A percentile compares a stretch with the other conserved stretches of the same genome.
These are phyloP conservation scores for Homarus americanus DNA, from an alignment of 1,140 invertebrate species.

Conservation along the genomic window DNA sequence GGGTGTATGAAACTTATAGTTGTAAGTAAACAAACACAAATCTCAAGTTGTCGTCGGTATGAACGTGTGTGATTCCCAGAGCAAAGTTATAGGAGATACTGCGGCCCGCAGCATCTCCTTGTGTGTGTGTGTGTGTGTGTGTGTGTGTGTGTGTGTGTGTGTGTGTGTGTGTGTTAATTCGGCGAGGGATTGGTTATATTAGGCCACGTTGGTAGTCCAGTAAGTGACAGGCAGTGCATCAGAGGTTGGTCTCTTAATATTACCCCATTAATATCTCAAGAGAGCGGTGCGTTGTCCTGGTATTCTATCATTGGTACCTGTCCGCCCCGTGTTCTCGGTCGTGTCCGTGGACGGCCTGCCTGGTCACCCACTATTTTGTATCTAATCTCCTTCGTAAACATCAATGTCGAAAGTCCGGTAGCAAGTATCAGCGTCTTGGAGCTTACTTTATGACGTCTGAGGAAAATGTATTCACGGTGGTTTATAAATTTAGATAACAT, in stretches of 20 bases:
- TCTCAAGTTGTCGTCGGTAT: too few species aligned
- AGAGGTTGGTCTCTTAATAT: not conserved
- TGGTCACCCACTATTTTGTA: constrained; percentile 30
- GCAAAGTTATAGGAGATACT: too few species aligned
- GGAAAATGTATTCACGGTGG: constrained; percentile 34
- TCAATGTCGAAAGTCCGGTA: constrained; percentile 62
- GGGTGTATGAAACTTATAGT: too few species aligned
- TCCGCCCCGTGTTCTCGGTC: not conserved
- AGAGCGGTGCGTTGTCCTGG: not conserved
- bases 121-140: too few species aligned
- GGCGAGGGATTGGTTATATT: too few species aligned
- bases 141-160: too few species aligned
- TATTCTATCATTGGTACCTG: constrained; percentile 54
- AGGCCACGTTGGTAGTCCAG: too few species aligned
- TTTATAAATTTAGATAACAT: constrained; percentile 67
- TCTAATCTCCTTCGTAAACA: constrained; percentile 42
- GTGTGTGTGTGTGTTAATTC: too few species aligned
- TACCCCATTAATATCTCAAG: constrained; percentile 10
- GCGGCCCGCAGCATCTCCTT: too few species aligned
- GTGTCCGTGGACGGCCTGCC: constrained; percentile 8
- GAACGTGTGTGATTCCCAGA: too few species aligned
- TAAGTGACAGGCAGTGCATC: not conserved
- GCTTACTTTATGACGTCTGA: constrained; percentile 28
- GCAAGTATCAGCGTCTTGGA: constrained; percentile 10
- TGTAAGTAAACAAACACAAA: too few species aligned